Percentiles rank a stretch among this genome's conserved stretches.
These are phyloP conservation scores for Brenthis hecate DNA, from an alignment of 2,888 invertebrate species.

Conservation along the genomic window DNA sequence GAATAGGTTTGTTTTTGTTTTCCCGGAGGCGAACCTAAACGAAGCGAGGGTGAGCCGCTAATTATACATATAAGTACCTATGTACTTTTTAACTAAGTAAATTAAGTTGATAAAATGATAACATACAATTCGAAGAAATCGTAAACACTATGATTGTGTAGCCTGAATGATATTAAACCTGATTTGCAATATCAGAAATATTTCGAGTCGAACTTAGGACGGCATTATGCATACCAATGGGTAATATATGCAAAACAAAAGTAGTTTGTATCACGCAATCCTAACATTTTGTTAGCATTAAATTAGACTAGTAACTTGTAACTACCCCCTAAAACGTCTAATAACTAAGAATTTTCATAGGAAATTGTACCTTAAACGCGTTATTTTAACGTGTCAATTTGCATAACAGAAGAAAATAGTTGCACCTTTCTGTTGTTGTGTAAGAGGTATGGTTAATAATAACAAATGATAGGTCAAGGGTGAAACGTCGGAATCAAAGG, in stretches of 20 bases:
- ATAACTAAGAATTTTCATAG: slow-evolving; percentile 33
- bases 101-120: background rate
- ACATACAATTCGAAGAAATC: background rate
- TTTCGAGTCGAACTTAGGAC: slow-evolving; percentile 30
- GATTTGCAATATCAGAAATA: slow-evolving; percentile 37
- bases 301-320: slow-evolving; percentile 59
- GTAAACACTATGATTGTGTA: slow-evolving; percentile 8
- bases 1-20: no score
- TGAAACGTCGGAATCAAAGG: slow-evolving; percentile 62
- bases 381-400: slow-evolving; percentile 47
- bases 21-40: no score
- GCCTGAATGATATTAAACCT: slow-evolving; percentile 16
- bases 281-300: slow-evolving; percentile 78
- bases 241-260: slow-evolving; percentile 80
- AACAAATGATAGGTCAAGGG: slow-evolving; percentile 75
- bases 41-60: no score
- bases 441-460: slow-evolving; percentile 59
- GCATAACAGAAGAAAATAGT: slow-evolving; percentile 13
- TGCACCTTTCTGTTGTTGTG: slow-evolving; percentile 19
- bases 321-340: slow-evolving; percentile 44
- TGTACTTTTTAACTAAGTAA: background rate
- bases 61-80: no score
- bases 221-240: slow-evolving; percentile 44
- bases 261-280: slow-evolving; percentile 74
- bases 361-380: slow-evolving; percentile 42